Conservation (phyloP, 2,797 vertebrate species). For the Poecilia picta region DNA sequence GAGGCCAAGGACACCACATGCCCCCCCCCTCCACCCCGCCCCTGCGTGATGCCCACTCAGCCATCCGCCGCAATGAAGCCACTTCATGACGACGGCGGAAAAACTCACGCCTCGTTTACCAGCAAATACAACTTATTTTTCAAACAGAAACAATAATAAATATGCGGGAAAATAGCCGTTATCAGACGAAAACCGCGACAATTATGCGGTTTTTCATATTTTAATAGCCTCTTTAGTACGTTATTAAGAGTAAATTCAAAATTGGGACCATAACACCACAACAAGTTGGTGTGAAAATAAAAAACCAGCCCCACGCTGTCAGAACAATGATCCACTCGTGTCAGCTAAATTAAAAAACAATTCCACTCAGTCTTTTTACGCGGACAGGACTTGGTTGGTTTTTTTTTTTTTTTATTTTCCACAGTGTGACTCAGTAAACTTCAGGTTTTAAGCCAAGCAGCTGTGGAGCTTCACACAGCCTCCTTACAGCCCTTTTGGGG, state of each 20-base stretch:
- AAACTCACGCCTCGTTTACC: slow-evolving; percentile 7
- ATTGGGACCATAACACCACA: slow-evolving; percentile 31
- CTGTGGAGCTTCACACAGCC: neutral
- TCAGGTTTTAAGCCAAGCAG: neutral
- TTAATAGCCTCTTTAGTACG: neutral
- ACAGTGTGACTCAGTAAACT: neutral
- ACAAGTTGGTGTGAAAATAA: slow-evolving; percentile 23
- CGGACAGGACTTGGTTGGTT: neutral
- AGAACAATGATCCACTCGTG: slow-evolving; percentile 22
- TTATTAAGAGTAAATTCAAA: neutral
- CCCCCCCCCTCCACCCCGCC: slow-evolving; percentile 40
- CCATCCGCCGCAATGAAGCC: slow-evolving; percentile 61
- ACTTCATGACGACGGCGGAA: slow-evolving; percentile 26
- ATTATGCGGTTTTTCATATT: neutral
- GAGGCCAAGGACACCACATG: slow-evolving; percentile 78
- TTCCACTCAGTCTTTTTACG: neutral
- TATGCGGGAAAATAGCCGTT: neutral
- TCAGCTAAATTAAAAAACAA: slow-evolving; percentile 15
- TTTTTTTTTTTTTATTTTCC: neutral
- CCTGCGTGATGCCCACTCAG: slow-evolving; percentile 52
- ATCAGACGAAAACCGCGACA: neutral
- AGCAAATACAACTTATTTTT: neutral
- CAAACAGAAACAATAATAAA: neutral
- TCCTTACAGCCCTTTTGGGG: slow-evolving; percentile 1
- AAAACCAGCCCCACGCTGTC: slow-evolving; percentile 28